Evolutionary conservation across 1,140 invertebrate species (phyloP), one percentile per base, ranked within the genome.

Genomic region (Cyclina sinensis): DNA sequence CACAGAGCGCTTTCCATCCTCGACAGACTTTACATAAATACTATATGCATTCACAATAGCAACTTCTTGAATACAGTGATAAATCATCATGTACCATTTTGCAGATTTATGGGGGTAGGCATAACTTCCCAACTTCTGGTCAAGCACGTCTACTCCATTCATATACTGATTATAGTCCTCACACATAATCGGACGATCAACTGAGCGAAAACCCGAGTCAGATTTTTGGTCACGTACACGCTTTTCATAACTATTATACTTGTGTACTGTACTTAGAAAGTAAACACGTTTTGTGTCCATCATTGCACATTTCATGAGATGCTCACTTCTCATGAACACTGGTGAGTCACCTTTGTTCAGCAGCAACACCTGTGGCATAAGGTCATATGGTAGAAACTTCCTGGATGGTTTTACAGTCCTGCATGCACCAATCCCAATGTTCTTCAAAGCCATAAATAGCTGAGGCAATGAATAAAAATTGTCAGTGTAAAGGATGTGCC

Each of bases 71-170:
- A 78, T 7, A 32, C 59, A 18, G 27, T 89, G 81, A 43, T 30
- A 89, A 21, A 89, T 48, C 3, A 57, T 83, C 54, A 32, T 85
- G 59, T 89, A 85, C 82, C 88, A 89, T 37, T 89, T 89, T 12
- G 57, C 43, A 16, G 46, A 54, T n/a, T 76, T 57, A 43, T 80
- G 81, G 0, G 81, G 81, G 48, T 79, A 73, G 14, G 24, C 30
- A 68, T 84, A 84, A n/a, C 43, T 43, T 39, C 57, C 46, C 0
- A 85, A 9, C 14, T 35, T 54, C 62, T 89, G 70, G 57, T 89
- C 82, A 39, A 68, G 32, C 1, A 54, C n/a, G 70, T 89, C 88
- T 0, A 89, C 88, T 11, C 88, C 81, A 43, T 39, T 65, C 81
- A 85, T 89, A 59, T 84, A 51, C 21, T 32, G 9, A 54, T 89